A percentile compares a stretch with the other conserved stretches of the same genome.
Conservation (phyloP, 2,113 vertebrate species). For the Ranitomeya imitator region DNA sequence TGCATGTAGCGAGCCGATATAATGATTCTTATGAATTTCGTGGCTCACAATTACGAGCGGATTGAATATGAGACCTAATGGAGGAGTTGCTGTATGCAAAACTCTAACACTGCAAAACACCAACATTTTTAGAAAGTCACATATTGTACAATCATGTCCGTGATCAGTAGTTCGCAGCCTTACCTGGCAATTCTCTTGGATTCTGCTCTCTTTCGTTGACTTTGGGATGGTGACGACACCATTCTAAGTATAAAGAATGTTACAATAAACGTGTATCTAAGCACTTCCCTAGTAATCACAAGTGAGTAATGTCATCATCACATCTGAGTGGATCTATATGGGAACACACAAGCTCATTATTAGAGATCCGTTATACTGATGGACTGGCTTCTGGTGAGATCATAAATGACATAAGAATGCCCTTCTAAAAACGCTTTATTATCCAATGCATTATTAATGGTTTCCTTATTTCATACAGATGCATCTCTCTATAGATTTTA, state of each 20-base stretch:
- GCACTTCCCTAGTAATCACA: not conserved
- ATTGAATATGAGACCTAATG: no score
- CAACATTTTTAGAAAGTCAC: not conserved
- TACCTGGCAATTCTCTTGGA: slow-evolving; percentile 79
- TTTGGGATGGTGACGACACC: slow-evolving; percentile 81
- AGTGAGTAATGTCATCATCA: not conserved
- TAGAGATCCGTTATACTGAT: no score
- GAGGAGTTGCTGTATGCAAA: no score
- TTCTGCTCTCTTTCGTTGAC: slow-evolving; percentile 74
- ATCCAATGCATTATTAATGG: not conserved
- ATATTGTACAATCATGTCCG: not conserved
- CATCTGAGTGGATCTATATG: no score
- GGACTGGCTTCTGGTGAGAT: no score
- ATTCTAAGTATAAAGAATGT: slow-evolving; percentile 68
- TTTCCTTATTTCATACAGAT: not conserved
- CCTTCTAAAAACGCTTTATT: not conserved
- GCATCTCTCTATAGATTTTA: not conserved
- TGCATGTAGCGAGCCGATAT: no score
- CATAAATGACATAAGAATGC: no score
- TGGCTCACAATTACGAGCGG: no score
- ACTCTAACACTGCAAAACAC: not conserved
- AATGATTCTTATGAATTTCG: no score
- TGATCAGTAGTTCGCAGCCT: slow-evolving; percentile 46
- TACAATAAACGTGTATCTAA: not conserved
- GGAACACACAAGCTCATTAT: no score